A percentile compares a stretch with the other conserved stretches of the same genome.
These are phyloP conservation scores for Heliconius ismenius DNA, from an alignment of 2,888 invertebrate genomes.

Conservation along the genomic window DNA sequence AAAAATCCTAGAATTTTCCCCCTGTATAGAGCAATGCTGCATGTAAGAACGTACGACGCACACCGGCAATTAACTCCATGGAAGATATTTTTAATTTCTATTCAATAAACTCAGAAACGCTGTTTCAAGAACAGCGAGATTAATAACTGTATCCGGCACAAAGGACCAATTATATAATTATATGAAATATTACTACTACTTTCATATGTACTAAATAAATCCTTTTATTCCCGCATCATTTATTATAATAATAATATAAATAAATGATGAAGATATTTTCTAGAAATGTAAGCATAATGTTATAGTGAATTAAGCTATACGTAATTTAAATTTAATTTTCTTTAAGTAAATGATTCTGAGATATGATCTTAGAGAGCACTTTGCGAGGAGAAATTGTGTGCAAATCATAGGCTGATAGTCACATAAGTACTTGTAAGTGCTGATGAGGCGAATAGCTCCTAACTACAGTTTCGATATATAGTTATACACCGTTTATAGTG, in stretches of 20 bases:
- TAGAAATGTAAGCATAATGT: not conserved
- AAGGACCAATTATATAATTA: constrained; percentile 40
- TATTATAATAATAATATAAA: not conserved
- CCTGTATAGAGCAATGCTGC: not conserved
- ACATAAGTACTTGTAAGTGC: constrained; percentile 26
- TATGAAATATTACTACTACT: constrained; percentile 16
- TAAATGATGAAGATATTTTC: not conserved
- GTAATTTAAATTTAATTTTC: constrained; percentile 24
- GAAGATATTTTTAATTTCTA: constrained; percentile 24
- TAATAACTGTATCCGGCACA: constrained; percentile 44
- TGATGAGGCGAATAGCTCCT: constrained; percentile 25
- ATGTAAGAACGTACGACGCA: not conserved
- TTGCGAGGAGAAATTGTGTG: constrained; percentile 28
- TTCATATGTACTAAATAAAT: constrained; percentile 9
- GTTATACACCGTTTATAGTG: not conserved
- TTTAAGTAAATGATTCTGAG: constrained; percentile 22
- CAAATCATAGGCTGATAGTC: constrained; percentile 29
- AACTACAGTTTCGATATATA: constrained; percentile 23
- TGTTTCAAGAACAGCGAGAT: constrained; percentile 21
- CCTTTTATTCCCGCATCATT: constrained; percentile 3
- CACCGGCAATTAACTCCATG: constrained; percentile 14
- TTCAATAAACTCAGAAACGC: constrained; percentile 23
- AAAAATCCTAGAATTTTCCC: not conserved
- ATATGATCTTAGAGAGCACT: constrained; percentile 19
- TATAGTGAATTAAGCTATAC: not conserved